Conservation (phyloP, 2,113 vertebrate genomes). For the Carettochelys insculpta region DNA sequence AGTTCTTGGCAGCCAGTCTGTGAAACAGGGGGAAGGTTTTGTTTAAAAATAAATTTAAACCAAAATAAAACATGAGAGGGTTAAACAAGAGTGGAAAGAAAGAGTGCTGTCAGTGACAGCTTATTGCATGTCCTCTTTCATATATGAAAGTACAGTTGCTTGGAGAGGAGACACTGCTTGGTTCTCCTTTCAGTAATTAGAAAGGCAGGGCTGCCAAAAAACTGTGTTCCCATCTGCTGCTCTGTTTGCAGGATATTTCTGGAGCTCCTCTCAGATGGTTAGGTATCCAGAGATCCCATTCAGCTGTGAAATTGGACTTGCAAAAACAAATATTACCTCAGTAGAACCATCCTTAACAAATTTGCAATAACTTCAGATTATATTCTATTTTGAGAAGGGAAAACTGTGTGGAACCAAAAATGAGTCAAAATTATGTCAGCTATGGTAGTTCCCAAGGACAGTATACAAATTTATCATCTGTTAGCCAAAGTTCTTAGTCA, state of each 20-base stretch:
- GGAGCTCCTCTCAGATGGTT: conserved; percentile 38
- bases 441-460: neutral
- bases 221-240: conserved; percentile 40
- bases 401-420: neutral
- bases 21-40: neutral
- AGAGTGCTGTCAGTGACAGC: neutral
- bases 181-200: conserved; percentile 42
- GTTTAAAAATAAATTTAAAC: conserved; percentile 17
- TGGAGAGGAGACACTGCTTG: neutral
- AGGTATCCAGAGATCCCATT: conserved; percentile 46
- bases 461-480: neutral
- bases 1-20: neutral
- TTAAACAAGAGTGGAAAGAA: conserved; percentile 4
- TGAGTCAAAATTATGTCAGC: neutral
- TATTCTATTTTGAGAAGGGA: neutral
- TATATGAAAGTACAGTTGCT: conserved; percentile 34
- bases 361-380: neutral
- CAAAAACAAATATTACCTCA: conserved; percentile 21
- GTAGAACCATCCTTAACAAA: neutral
- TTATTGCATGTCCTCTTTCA: conserved; percentile 37
- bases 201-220: conserved; percentile 54
- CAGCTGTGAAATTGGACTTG: conserved; percentile 55
- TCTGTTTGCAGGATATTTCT: conserved; percentile 34
- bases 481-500: neutral
- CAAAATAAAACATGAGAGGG: conserved; percentile 9